Base-by-base conservation (phyloP, 2,113 vertebrate genomes). In the Dipodomys stephensi region DNA sequence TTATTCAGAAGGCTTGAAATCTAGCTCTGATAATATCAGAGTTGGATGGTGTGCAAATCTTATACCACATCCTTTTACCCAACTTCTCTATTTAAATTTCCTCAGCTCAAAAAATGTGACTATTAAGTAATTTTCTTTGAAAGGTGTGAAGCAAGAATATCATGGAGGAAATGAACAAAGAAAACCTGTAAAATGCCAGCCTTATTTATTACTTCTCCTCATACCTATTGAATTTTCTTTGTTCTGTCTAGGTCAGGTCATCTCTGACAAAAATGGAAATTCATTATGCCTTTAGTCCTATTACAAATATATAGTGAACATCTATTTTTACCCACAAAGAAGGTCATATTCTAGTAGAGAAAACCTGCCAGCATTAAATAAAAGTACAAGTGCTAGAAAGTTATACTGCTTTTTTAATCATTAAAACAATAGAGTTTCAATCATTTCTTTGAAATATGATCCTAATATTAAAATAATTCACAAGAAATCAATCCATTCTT, bases 221-320 rank as follows among this genome's bases (percentile, higher is more conserved):
- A 62, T 82, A 19, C 9, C 2, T 60, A 39, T 60, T 92, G 22
- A 7, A 8, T 84, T 79, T 79, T 62, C n/a, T 4, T 90, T 30
- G 5, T 74, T 92, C 53, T 87, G n/a, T 72, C 53, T 90, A 82
- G 65, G 35, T 90, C 19, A 71, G 65, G 35, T 90, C 19, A 71
- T 62, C 32, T 96, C 81, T 90, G 49, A 84, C 18, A 2, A 35
- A 2, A 13, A 67, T 6, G 39, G 39, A 39, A 62, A 44, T 71
- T 76, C 6, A 57, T 67, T 57, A 44, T 49, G 73, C 19, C 60
- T 32, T 86, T 69, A 87, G 35, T 87, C 18, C 1, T 94, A 23
- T 80, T 81, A 62, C 27, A 87, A 46, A 76, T 69, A 74, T 44
- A 10, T 9, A 18, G 15, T 35, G 11, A 92, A 68, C 22, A 64